Percentiles rank a stretch among this genome's conserved stretches.
Evolutionary conservation across 1,140 invertebrate species (phyloP).

Genomic region (Pseudomyrmex flavicornis): DNA sequence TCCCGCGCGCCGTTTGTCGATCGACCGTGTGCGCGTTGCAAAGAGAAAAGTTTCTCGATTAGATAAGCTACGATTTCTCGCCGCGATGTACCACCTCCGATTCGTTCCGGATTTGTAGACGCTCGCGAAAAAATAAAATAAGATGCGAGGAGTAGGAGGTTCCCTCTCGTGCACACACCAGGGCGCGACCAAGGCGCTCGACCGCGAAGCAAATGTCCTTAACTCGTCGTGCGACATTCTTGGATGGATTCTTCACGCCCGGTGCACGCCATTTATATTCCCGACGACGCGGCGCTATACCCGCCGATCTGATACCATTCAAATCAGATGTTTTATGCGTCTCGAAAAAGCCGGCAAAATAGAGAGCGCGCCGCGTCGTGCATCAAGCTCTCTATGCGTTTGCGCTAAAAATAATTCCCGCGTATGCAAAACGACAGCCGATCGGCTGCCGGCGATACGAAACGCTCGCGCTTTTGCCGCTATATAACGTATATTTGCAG

Average conservation of each 20-base stretch:
- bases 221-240: conserved; percentile 74
- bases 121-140: conserved; percentile 55
- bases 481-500: conserved; percentile 35
- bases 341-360: conserved; percentile 54
- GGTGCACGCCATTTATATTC: conserved; percentile 70
- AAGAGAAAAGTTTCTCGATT: conserved; percentile 55
- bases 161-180: conserved; percentile 5
- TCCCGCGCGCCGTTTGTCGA: conserved; percentile 13
- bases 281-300: conserved; percentile 20
- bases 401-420: conserved; percentile 37
- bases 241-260: conserved; percentile 72
- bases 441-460: background rate
- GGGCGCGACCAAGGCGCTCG: conserved; percentile 59
- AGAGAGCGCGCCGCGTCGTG: conserved; percentile 21
- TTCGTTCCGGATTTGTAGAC: conserved; percentile 66
- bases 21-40: background rate
- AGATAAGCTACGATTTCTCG: conserved; percentile 61
- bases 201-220: conserved; percentile 57
- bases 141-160: conserved; percentile 36
- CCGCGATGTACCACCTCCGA: conserved; percentile 57
- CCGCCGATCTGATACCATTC: conserved; percentile 71
- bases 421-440: conserved; percentile 2
- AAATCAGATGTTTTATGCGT: conserved; percentile 71
- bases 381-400: conserved; percentile 17
- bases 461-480: conserved; percentile 27